A percentile compares a stretch with the other conserved stretches of the same genome.
phyloP scores from a whole-genome alignment of 2,888 invertebrate species.

The Drosophila planitibia region DNA sequence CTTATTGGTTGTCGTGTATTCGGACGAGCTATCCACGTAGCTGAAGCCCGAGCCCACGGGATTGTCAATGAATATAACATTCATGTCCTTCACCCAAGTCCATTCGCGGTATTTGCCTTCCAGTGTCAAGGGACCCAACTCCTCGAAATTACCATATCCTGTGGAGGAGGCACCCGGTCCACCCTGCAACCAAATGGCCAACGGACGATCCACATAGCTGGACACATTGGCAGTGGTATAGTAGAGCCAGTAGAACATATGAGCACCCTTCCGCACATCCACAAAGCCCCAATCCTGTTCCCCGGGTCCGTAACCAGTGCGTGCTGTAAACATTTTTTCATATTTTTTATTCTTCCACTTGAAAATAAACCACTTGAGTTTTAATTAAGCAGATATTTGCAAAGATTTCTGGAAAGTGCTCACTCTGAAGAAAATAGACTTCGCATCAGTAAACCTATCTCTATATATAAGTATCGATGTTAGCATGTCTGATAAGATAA shows the following conservation, averaged over 20 bases:
- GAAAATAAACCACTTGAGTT: constrained; percentile 4
- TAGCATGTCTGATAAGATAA: no score
- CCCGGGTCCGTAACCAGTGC: constrained; percentile 87
- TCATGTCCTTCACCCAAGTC: constrained; percentile 92
- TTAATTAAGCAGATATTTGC: constrained; percentile 17
- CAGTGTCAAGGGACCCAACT: constrained; percentile 91
- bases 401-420: no score
- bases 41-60: constrained; percentile 96
- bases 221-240: constrained; percentile 89
- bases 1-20: constrained; percentile 87
- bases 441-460: no score
- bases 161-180: constrained; percentile 93
- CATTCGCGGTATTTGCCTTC: constrained; percentile 89
- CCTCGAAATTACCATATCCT: constrained; percentile 94
- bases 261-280: constrained; percentile 90
- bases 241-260: constrained; percentile 96
- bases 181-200: constrained; percentile 95
- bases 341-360: neutral
- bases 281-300: constrained; percentile 92
- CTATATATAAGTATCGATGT: no score
- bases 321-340: constrained; percentile 52
- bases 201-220: constrained; percentile 89
- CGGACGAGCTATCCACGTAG: constrained; percentile 88
- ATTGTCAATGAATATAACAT: constrained; percentile 94
- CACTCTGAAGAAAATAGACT: no score